Base-by-base conservation (phyloP, 2,113 vertebrate genomes). In the Clarias gariepinus region DNA sequence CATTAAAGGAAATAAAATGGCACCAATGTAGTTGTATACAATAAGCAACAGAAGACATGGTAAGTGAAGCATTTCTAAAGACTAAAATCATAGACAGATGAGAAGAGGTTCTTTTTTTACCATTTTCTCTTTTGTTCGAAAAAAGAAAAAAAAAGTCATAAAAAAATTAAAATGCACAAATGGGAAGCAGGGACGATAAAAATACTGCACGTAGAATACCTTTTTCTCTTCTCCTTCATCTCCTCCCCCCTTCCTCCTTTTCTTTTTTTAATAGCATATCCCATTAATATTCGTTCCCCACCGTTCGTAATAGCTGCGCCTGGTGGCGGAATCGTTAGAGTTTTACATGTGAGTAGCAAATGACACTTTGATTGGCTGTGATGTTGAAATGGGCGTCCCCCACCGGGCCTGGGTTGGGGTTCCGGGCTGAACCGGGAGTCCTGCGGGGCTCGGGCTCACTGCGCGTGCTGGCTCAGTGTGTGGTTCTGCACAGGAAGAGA, bases 311-410 rank as follows among this genome's bases (percentile, higher is more conserved):
- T 99, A 97, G 98, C 97, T 98, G 97, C 96, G 96, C 97, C 97
- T 97, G 96, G 96, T 97, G 97, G 98, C 95, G 97, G 97, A 97
- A 98, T 99, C 98, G 97, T 98, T 99, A 97, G 97, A 97, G 97
- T 95, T 99, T 99, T 99, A 99, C 97, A 99, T 99, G 97, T 98
- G 98, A 98, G 97, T 96, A 97, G 97, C 97, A 99, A 99, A 99
- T 99, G 98, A 99, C 98, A 99, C 98, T 99, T 99, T 99, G 98
- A 99, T 99, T 99, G 98, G 98, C 98, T 97, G 97, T 97, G 97
- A 98, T 98, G 97, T 98, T 97, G 97, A 98, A 98, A 99, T 97
- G 97, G 96, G 96, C 96, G 94, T 96, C 96, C 96, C 97, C 98
- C 94, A 96, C 97, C 96, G 97, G 94, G 96, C 93, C 96, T 95